Percentiles rank a stretch among this genome's conserved stretches.
Evolutionary conservation across 2,888 invertebrate species (phyloP).

Genomic region (Creontiades dilutus): DNA sequence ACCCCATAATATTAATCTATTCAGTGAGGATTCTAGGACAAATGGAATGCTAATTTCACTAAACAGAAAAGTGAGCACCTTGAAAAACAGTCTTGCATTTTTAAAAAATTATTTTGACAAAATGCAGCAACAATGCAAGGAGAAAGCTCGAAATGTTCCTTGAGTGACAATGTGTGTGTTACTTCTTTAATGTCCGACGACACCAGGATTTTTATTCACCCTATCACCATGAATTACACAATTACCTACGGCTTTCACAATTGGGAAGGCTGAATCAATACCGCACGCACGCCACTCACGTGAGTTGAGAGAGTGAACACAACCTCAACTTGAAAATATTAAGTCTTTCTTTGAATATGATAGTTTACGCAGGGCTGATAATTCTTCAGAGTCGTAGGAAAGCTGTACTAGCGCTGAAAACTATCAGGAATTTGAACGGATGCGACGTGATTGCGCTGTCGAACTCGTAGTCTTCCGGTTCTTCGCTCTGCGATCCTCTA

Average conservation of each 20-base stretch:
- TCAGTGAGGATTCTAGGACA: constrained; percentile 1
- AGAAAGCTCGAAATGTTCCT: constrained; percentile 55
- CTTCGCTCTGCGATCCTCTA: constrained; percentile 47
- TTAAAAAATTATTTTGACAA: constrained; percentile 16
- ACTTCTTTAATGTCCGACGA: not conserved
- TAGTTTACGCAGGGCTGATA: not conserved
- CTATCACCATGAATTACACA: not conserved
- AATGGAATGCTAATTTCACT: not conserved
- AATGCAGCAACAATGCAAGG: constrained; percentile 49
- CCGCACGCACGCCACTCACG: not conserved
- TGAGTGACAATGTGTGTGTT: constrained; percentile 26
- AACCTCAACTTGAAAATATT: not conserved
- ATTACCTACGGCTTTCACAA: not conserved
- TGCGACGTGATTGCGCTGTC: constrained; percentile 9
- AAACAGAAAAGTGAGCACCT: constrained; percentile 60
- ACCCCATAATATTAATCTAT: not conserved
- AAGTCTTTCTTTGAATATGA: constrained; percentile 13
- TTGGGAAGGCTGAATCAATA: not conserved
- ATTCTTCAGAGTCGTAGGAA: constrained; percentile 23
- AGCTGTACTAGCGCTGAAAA: constrained; percentile 6
- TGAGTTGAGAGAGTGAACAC: not conserved
- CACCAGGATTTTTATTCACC: not conserved
- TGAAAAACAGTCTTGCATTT: constrained; percentile 64
- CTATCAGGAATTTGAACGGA: constrained; percentile 49
- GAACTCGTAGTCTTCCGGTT: constrained; percentile 59